Base-by-base conservation (phyloP, 2,113 vertebrate genomes). In the Melanotaenia duboulayi region DNA sequence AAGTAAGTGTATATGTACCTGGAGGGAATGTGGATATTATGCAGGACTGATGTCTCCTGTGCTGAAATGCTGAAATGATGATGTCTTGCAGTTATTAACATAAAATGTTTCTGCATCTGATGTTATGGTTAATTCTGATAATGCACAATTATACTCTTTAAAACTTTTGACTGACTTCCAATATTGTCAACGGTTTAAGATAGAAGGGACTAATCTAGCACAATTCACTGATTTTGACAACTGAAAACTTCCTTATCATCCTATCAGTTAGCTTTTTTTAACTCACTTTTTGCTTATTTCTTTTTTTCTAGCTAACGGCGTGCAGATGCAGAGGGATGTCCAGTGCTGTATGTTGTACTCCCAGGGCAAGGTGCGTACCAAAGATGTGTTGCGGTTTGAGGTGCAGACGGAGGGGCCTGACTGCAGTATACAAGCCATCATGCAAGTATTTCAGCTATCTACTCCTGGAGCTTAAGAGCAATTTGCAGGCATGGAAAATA, bases 301-400 rank as follows among this genome's bases (percentile, higher is more conserved):
- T 40, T n/a, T 23, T 46, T 62, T 52, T 22, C 19, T 52, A 95
- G 94, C 92, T 57, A 94, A 94, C 46, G 94, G 94, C 1, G 94
- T 95, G 71, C 94, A 94, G 89, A 94, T 95, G 94, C 94, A 94
- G 81, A 88, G 90, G 59, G 93, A 94, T 52, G 90, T 95, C 69
- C 94, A 95, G 88, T 95, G 94, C 80, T 95, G 94, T 80, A 94
- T 95, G 93, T 81, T 92, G 85, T 95, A 95, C 90, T 95, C 94
- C 51, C 88, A 93, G 58, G 94, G 90, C 64, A 94, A 93, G 80
- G 92, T 95, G 83, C 93, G 94, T 64, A 93, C 93, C 87, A 95
- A 94, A 90, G 94, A 95, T 42, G 92, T 95, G 81, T 62, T 94
- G 74, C 92, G 91, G 74, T 95, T 94, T 66, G 94, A 95, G 85